phyloP scores from a whole-genome alignment of 2,797 vertebrate genomes.

The Labroides dimidiatus region DNA sequence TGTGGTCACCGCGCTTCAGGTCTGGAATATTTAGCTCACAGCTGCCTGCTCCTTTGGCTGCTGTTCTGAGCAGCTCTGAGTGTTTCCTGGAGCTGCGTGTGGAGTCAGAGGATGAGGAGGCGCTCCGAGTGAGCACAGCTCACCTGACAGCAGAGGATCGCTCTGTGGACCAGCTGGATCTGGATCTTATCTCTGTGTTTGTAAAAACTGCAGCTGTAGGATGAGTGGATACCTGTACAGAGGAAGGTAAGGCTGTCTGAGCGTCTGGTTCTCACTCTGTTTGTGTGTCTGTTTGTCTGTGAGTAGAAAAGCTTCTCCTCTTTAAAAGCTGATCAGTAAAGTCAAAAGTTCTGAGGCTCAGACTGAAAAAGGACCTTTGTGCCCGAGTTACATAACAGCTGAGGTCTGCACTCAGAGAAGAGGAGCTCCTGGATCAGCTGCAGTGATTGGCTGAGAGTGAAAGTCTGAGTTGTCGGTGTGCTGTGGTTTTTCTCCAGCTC shows the following conservation, averaged over 20 bases:
- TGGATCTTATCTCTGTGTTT: slow-evolving; percentile 13
- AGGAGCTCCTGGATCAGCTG: slow-evolving; percentile 12
- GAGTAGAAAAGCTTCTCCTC: slow-evolving; percentile 10
- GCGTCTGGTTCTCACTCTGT: slow-evolving; percentile 11
- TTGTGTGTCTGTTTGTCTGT: not conserved
- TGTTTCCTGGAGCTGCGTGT: slow-evolving; percentile 13
- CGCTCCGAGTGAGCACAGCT: slow-evolving; percentile 10
- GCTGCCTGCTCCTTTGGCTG: not conserved
- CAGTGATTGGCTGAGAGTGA: slow-evolving; percentile 42
- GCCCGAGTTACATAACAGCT: slow-evolving; percentile 35
- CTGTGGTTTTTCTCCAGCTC: no score
- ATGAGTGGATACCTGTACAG: slow-evolving; percentile 84
- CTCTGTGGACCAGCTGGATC: not conserved
- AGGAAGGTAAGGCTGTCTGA: slow-evolving; percentile 78
- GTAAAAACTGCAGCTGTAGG: slow-evolving; percentile 22
- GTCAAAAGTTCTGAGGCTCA: not conserved
- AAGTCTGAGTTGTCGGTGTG: slow-evolving; percentile 8
- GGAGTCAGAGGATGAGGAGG: slow-evolving; percentile 1
- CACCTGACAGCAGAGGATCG: slow-evolving; percentile 46
- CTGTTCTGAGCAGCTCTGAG: slow-evolving; percentile 1
- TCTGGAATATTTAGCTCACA: slow-evolving; percentile 9
- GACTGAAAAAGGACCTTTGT: slow-evolving; percentile 40
- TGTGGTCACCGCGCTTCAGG: slow-evolving; percentile 64
- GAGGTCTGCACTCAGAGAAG: slow-evolving; percentile 20
- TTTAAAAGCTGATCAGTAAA: slow-evolving; percentile 8